Conservation (phyloP, 2,113 vertebrate species). For the Melozone crissalis region DNA sequence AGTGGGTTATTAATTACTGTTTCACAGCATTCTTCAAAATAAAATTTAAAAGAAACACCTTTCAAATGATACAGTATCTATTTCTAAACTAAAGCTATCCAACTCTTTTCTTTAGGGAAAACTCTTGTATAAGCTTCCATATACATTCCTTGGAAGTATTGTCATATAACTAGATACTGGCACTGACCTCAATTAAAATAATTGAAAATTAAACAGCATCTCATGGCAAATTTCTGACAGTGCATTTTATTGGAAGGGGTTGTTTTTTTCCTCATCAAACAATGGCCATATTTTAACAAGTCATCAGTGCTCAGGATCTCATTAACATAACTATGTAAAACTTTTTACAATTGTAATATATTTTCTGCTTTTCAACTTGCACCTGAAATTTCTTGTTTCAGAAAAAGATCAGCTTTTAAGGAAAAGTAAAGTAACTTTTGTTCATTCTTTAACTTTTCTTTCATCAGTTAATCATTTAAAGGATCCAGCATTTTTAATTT, state of each 20-base stretch:
- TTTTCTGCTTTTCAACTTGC: slow-evolving; percentile 80
- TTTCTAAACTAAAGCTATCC: slow-evolving; percentile 71
- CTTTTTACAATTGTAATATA: slow-evolving; percentile 81
- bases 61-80: slow-evolving; percentile 51
- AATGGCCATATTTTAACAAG: slow-evolving; percentile 62
- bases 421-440: slow-evolving; percentile 63
- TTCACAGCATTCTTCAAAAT: slow-evolving; percentile 48
- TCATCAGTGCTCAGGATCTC: slow-evolving; percentile 76
- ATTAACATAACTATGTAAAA: slow-evolving; percentile 60
- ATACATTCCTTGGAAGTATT: slow-evolving; percentile 60
- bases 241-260: slow-evolving; percentile 45
- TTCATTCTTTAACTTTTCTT: slow-evolving; percentile 36
- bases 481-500: slow-evolving; percentile 68
- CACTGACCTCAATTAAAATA: slow-evolving; percentile 65
- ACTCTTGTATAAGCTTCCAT: slow-evolving; percentile 54
- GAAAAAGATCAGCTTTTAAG: slow-evolving; percentile 79
- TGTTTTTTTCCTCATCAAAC: slow-evolving; percentile 42
- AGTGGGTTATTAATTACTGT: slow-evolving; percentile 34
- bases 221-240: slow-evolving; percentile 39
- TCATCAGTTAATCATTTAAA: slow-evolving; percentile 62
- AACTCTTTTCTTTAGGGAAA: slow-evolving; percentile 60
- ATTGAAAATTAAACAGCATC: slow-evolving; percentile 31
- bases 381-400: slow-evolving; percentile 84
- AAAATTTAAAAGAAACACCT: slow-evolving; percentile 1
- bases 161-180: slow-evolving; percentile 57